A percentile compares a stretch with the other conserved stretches of the same genome.
phyloP scores from a whole-genome alignment of 2,888 invertebrate genomes.

The Rhimphoctona megacephalus region DNA sequence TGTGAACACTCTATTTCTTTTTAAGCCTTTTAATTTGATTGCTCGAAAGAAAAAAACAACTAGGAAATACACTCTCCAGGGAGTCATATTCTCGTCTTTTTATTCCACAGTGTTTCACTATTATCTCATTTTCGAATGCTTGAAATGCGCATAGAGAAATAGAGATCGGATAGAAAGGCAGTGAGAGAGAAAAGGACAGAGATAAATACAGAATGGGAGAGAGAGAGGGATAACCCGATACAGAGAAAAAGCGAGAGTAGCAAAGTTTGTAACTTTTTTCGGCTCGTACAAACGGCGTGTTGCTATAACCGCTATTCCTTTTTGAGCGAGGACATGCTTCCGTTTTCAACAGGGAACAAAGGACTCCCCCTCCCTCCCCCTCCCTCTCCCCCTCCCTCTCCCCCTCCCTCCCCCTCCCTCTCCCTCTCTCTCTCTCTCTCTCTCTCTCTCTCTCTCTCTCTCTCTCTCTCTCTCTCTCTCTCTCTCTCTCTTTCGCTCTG shows the following conservation, averaged over 20 bases:
- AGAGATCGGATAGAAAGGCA: background rate
- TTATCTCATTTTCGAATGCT: conserved; percentile 29
- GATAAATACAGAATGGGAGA: no score
- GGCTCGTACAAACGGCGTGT: conserved; percentile 39
- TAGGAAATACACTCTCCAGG: background rate
- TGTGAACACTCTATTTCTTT: background rate
- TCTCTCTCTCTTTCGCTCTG: conserved; percentile 5
- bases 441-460: conserved; percentile 3
- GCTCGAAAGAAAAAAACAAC: conserved; percentile 8
- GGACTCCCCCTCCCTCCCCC: background rate
- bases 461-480: background rate
- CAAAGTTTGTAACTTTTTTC: conserved; percentile 54
- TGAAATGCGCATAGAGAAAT: conserved; percentile 16
- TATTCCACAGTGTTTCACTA: background rate
- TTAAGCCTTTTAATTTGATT: conserved; percentile 21
- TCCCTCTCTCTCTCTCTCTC: conserved; percentile 2
- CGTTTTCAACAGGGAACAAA: conserved; percentile 54
- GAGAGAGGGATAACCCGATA: conserved; percentile 7
- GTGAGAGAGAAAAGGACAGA: background rate
- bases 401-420: conserved; percentile 9
- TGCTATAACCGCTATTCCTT: conserved; percentile 46
- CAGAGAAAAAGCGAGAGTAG: conserved; percentile 16
- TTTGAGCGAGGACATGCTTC: conserved; percentile 50
- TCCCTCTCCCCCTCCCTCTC: no score
- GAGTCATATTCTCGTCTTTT: conserved; percentile 22